Evolutionary conservation across 1,140 invertebrate genomes (phyloP).

Genomic region (Hydropsyche tenuis): DNA sequence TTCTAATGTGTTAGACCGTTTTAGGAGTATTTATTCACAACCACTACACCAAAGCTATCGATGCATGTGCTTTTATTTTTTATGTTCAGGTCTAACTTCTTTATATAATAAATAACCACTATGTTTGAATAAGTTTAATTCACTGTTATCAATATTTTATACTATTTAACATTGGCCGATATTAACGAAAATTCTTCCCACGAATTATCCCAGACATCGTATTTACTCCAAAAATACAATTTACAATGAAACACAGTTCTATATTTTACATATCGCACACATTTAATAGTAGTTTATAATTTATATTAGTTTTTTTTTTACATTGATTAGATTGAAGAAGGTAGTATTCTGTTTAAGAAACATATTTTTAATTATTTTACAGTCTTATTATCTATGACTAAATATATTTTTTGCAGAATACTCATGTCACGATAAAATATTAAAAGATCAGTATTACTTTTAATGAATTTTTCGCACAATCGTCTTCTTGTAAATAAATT

Average conservation of each 20-base stretch:
- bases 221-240: background rate
- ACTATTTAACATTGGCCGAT: background rate
- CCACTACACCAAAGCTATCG: slow-evolving; percentile 36
- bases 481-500: background rate
- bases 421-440: background rate
- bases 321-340: background rate
- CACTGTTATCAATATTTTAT: no score
- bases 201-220: background rate
- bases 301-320: background rate
- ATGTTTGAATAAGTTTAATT: no score
- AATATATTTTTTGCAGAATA: background rate
- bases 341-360: background rate
- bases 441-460: background rate
- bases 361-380: no score
- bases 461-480: background rate
- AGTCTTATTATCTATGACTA: no score
- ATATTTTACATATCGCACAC: background rate
- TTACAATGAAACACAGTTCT: background rate
- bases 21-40: slow-evolving; percentile 35
- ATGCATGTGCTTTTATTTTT: slow-evolving; percentile 43
- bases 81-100: slow-evolving; percentile 39
- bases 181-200: no score
- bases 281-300: background rate
- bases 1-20: slow-evolving; percentile 21
- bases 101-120: slow-evolving; percentile 22